These are phyloP conservation scores for Chelonus formosanus DNA, from an alignment of 2,888 invertebrate species.

Conservation along the genomic window DNA sequence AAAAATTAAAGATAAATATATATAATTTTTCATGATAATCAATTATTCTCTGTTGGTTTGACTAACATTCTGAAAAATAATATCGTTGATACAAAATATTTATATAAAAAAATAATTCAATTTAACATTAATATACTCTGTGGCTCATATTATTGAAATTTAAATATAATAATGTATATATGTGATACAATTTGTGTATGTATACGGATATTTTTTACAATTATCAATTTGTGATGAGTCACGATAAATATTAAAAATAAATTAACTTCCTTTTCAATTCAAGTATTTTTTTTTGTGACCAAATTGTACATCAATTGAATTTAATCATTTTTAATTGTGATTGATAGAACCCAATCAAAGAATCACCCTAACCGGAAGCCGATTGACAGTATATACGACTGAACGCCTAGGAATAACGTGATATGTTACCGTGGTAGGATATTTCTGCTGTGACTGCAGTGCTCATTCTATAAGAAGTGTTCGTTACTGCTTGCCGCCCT, in stretches of 20 bases:
- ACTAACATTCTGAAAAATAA: no score
- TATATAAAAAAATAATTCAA: no score
- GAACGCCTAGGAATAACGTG: slow-evolving; percentile 46
- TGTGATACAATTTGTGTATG: no score
- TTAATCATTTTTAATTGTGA: not conserved
- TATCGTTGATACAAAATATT: no score
- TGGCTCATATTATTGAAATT: no score
- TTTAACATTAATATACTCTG: no score
- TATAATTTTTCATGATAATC: no score
- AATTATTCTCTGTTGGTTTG: no score
- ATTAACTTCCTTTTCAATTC: not conserved
- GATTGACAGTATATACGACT: slow-evolving; percentile 46
- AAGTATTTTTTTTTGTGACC: not conserved
- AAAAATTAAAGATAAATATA: not conserved
- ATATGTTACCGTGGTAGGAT: slow-evolving; percentile 46
- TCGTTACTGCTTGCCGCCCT: slow-evolving; percentile 65
- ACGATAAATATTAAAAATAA: no score
- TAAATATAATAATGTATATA: no score
- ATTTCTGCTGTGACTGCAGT: slow-evolving; percentile 50
- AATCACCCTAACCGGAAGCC: slow-evolving; percentile 37
- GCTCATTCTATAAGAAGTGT: slow-evolving; percentile 63
- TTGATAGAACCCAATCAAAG: not conserved
- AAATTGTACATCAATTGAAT: slow-evolving; percentile 1
- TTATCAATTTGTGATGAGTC: no score
- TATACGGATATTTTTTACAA: no score